Conservation (phyloP, 2,113 vertebrate species). For the Gasterosteus nipponicus region DNA sequence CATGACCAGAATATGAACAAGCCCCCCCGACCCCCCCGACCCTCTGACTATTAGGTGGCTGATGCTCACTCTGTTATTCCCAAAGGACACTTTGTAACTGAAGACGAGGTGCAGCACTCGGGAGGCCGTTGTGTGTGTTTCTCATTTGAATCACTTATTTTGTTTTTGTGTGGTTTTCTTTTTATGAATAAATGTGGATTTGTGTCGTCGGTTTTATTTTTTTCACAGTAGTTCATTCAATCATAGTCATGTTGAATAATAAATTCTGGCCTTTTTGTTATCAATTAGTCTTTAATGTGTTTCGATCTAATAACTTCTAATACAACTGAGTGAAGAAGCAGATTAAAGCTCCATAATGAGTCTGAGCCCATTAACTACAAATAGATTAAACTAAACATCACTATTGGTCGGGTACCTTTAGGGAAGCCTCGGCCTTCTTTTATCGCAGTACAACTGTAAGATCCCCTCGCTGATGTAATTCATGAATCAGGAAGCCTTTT, state of each 20-base stretch:
- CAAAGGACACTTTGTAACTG: not conserved
- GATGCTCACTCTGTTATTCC: slow-evolving; percentile 10
- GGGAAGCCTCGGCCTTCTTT: not conserved
- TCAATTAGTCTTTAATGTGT: too few species aligned
- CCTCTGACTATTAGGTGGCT: slow-evolving; percentile 18
- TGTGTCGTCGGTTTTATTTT: not conserved
- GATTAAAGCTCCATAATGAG: slow-evolving; percentile 12
- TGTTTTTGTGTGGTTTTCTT: too few species aligned
- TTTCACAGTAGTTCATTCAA: not conserved
- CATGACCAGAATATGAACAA: slow-evolving; percentile 70
- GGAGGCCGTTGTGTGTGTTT: too few species aligned
- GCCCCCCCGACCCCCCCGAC: not conserved
- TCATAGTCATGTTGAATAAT: not conserved
- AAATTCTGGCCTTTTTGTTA: too few species aligned
- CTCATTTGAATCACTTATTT: too few species aligned
- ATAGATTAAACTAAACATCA: not conserved
- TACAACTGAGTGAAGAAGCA: not conserved
- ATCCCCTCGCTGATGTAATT: not conserved
- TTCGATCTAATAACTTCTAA: too few species aligned
- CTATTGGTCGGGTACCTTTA: not conserved
- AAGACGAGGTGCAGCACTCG: too few species aligned
- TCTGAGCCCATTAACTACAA: slow-evolving; percentile 6
- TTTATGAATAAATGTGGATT: too few species aligned
- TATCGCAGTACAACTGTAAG: not conserved
- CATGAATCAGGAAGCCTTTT: not conserved